Conservation (phyloP, 1,140 invertebrate genomes). For the Anagrus nilaparvatae region DNA sequence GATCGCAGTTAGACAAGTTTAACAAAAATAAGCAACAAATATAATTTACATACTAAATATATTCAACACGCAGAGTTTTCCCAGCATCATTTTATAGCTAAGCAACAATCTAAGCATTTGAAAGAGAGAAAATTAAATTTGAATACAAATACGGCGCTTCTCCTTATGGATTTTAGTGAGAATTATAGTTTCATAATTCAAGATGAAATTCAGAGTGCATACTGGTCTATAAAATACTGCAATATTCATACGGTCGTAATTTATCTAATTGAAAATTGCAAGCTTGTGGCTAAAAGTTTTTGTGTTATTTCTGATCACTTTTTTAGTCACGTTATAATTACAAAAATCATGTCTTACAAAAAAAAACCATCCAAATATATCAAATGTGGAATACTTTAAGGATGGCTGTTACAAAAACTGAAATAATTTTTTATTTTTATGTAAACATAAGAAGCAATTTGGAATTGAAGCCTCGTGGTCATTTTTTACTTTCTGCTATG, state of each 20-base stretch:
- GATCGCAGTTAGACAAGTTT: not conserved
- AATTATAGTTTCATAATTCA: slow-evolving; percentile 11
- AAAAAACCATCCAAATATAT: not conserved
- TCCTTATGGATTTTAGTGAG: slow-evolving; percentile 13
- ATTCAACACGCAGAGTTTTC: not conserved
- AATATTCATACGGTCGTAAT: slow-evolving; percentile 11
- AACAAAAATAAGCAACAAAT: not conserved
- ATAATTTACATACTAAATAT: slow-evolving; percentile 2
- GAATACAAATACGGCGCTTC: not conserved
- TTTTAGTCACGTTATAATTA: not conserved
- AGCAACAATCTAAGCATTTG: slow-evolving; percentile 12
- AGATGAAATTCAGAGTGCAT: slow-evolving; percentile 10
- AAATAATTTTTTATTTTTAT: not conserved
- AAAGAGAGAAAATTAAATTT: slow-evolving; percentile 5
- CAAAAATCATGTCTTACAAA: not conserved
- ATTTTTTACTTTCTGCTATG: not conserved
- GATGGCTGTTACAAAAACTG: not conserved
- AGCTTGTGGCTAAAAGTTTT: slow-evolving; percentile 2
- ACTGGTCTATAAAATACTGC: slow-evolving; percentile 11
- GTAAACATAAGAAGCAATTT: not conserved
- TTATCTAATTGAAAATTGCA: slow-evolving; percentile 3
- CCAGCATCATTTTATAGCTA: slow-evolving; percentile 8
- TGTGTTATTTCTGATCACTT: not conserved
- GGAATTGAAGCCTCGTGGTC: not conserved
- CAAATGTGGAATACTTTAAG: not conserved